Conservation (phyloP, 2,888 invertebrate species). For the Agrotis ipsilon region DNA sequence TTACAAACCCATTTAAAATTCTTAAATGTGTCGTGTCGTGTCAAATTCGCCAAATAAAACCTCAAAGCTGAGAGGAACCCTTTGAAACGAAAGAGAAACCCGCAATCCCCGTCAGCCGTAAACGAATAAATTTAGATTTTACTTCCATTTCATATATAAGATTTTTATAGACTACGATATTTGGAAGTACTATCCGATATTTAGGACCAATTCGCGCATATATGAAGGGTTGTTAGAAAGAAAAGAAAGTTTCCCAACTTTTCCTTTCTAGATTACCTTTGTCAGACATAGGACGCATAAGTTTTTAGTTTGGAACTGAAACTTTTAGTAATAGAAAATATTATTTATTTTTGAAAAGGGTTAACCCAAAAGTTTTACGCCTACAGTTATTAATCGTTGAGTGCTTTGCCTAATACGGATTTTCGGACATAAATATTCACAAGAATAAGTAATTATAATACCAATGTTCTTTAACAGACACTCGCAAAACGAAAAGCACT, state of each 20-base stretch:
- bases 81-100: conserved; percentile 2
- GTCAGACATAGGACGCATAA: not conserved
- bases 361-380: conserved; percentile 30
- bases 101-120: conserved; percentile 7
- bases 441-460: not conserved
- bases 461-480: too few species aligned
- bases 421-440: not conserved
- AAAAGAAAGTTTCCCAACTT: conserved; percentile 15
- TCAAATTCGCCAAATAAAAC: conserved; percentile 8
- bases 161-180: conserved; percentile 26
- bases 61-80: conserved; percentile 3
- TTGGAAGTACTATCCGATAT: conserved; percentile 33
- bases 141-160: conserved; percentile 13
- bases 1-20: conserved; percentile 8
- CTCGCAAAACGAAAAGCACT: not conserved
- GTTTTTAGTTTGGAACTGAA: conserved; percentile 5
- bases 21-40: conserved; percentile 6
- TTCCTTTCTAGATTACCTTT: not conserved
- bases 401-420: not conserved
- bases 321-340: not conserved
- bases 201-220: conserved; percentile 19
- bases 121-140: conserved; percentile 46
- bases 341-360: conserved; percentile 27
- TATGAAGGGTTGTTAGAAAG: conserved; percentile 16
- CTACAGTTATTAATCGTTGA: not conserved